Percentiles rank a stretch among this genome's conserved stretches.
These are phyloP conservation scores for Aricia agestis DNA, from an alignment of 1,140 invertebrate genomes.

Conservation along the genomic window DNA sequence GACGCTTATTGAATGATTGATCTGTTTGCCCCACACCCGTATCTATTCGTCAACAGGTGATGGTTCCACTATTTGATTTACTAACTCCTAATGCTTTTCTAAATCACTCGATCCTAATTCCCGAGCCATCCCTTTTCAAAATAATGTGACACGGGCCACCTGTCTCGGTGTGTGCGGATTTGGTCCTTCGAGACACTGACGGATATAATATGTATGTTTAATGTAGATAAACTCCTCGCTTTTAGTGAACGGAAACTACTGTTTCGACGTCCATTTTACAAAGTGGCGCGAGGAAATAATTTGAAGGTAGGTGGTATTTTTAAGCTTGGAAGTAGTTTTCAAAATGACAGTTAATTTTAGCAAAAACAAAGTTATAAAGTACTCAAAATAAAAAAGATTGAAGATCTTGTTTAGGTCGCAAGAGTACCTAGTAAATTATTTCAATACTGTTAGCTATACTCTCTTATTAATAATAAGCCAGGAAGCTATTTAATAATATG, in stretches of 20 bases:
- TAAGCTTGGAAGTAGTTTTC: neutral
- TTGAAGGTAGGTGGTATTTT: neutral
- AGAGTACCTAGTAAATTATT: no score
- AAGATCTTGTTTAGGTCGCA: no score
- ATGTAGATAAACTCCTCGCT: slow-evolving; percentile 12
- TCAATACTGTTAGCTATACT: no score
- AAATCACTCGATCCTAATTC: slow-evolving; percentile 60
- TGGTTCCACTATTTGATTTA: slow-evolving; percentile 60
- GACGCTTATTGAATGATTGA: slow-evolving; percentile 67
- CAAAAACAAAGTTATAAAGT: neutral
- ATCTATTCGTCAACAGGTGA: slow-evolving; percentile 57
- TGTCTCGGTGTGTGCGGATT: slow-evolving; percentile 41
- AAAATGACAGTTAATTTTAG: no score
- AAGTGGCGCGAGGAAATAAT: neutral
- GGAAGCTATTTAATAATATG: slow-evolving; percentile 47
- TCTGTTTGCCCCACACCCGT: slow-evolving; percentile 47
- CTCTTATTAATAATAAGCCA: no score
- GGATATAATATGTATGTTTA: slow-evolving; percentile 11
- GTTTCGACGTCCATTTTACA: neutral
- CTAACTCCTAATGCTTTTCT: slow-evolving; percentile 67
- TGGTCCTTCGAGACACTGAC: slow-evolving; percentile 37
- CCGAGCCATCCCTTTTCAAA: slow-evolving; percentile 63
- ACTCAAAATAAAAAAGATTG: neutral
- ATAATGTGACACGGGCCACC: slow-evolving; percentile 53
- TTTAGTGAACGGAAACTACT: neutral